These are phyloP conservation scores for Aproaerema taeniolella DNA, from an alignment of 2,888 invertebrate genomes.

Conservation along the genomic window DNA sequence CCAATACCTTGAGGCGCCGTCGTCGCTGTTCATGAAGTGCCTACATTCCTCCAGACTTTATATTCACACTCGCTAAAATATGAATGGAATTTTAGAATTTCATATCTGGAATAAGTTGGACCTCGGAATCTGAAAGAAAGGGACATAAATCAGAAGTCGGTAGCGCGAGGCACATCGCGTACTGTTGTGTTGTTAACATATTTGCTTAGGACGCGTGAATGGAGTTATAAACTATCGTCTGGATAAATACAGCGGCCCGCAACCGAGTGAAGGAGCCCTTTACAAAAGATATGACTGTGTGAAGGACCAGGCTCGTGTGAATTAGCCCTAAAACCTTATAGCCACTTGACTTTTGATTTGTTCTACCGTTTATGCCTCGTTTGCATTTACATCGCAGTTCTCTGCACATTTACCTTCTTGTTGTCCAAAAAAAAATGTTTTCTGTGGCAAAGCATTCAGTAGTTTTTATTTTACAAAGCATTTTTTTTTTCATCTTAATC, in stretches of 20 bases:
- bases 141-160: constrained; percentile 3
- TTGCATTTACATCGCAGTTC: background rate
- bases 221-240: constrained; percentile 8
- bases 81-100: constrained; percentile 7
- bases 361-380: constrained; percentile 6
- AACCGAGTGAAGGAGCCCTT: too few species aligned
- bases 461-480: too few species aligned
- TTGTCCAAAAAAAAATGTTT: too few species aligned
- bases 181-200: constrained; percentile 5
- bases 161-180: constrained; percentile 1
- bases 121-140: constrained; percentile 2
- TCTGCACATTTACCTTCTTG: too few species aligned
- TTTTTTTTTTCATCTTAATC: too few species aligned
- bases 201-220: constrained; percentile 10
- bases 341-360: constrained; percentile 10
- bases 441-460: too few species aligned
- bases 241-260: constrained; percentile 1
- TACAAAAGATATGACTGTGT: background rate
- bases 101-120: background rate
- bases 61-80: constrained; percentile 4
- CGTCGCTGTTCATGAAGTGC: constrained; percentile 20
- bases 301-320: background rate
- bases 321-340: constrained; percentile 11
- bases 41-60: constrained; percentile 4
- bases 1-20: constrained; percentile 7